phyloP scores from a whole-genome alignment of 2,797 vertebrate genomes.

The Botia kubotai region DNA sequence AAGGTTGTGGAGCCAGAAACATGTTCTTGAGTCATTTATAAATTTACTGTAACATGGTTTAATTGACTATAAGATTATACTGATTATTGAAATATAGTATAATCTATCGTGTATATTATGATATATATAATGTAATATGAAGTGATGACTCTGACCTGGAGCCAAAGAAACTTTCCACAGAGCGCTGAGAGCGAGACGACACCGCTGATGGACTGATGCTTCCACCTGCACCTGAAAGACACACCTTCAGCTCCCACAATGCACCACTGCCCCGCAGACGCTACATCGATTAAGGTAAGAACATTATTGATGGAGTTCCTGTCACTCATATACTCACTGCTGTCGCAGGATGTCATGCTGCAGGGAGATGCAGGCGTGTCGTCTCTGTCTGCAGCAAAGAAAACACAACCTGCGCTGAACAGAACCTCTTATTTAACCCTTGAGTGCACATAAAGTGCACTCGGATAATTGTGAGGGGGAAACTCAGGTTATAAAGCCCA shows the following conservation, averaged over 20 bases:
- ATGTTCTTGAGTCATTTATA: no score
- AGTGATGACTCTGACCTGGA: conserved; percentile 78
- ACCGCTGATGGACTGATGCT: conserved; percentile 66
- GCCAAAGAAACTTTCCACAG: conserved; percentile 83
- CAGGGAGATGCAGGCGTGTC: conserved; percentile 78
- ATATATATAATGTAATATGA: background rate
- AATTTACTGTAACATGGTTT: background rate
- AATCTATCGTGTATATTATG: no score
- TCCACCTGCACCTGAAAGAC: conserved; percentile 67
- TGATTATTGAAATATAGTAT: no score
- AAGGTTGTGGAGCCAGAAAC: no score
- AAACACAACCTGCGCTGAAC: conserved; percentile 16
- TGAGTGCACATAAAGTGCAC: no score
- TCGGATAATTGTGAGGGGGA: no score
- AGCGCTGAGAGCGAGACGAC: conserved; percentile 81
- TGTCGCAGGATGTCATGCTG: conserved; percentile 83
- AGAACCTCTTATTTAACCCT: no score
- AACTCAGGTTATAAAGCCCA: no score
- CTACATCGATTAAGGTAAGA: background rate
- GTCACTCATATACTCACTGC: conserved; percentile 72
- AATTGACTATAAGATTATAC: background rate
- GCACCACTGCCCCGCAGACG: background rate
- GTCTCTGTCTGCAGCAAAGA: conserved; percentile 73
- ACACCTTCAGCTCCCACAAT: conserved; percentile 7
- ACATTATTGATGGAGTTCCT: background rate